phyloP scores from a whole-genome alignment of 2,888 invertebrate species.

The Willowsia nigromaculata region DNA sequence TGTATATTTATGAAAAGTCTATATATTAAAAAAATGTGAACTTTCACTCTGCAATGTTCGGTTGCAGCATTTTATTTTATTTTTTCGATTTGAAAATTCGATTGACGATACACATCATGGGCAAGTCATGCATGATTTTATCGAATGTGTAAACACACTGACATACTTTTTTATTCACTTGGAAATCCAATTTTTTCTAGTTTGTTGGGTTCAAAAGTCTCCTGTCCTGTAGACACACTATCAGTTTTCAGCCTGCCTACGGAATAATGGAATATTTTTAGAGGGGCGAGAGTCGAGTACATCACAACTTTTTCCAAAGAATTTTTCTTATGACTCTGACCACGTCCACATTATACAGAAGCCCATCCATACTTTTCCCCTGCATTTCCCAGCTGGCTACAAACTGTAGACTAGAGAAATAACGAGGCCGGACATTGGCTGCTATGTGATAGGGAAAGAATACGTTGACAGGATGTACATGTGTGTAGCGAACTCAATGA shows the following conservation, averaged over 20 bases:
- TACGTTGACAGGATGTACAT: neutral
- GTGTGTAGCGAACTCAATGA: slow-evolving; percentile 2
- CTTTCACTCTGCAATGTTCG: neutral
- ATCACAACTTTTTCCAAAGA: neutral
- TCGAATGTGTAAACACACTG: slow-evolving; percentile 50
- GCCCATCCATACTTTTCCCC: neutral
- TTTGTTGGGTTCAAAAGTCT: neutral
- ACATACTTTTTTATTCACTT: slow-evolving; percentile 36
- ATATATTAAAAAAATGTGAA: too few species aligned
- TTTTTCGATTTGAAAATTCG: slow-evolving; percentile 1
- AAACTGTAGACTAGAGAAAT: neutral
- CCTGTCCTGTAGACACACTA: neutral
- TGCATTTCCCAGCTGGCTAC: neutral
- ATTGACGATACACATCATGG: slow-evolving; percentile 41
- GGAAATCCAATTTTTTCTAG: slow-evolving; percentile 1
- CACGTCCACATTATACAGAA: neutral
- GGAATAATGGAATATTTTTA: neutral
- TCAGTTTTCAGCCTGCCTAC: neutral
- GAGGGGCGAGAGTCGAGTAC: neutral
- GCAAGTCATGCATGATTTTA: slow-evolving; percentile 50
- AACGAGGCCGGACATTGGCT: neutral
- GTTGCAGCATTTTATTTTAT: neutral
- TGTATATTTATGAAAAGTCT: too few species aligned
- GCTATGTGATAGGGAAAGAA: neutral
- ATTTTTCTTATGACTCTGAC: neutral